Percentiles rank a stretch among this genome's conserved stretches.
These are phyloP conservation scores for Pogonomyrmex californicus DNA, from an alignment of 1,140 invertebrate species.

Conservation along the genomic window DNA sequence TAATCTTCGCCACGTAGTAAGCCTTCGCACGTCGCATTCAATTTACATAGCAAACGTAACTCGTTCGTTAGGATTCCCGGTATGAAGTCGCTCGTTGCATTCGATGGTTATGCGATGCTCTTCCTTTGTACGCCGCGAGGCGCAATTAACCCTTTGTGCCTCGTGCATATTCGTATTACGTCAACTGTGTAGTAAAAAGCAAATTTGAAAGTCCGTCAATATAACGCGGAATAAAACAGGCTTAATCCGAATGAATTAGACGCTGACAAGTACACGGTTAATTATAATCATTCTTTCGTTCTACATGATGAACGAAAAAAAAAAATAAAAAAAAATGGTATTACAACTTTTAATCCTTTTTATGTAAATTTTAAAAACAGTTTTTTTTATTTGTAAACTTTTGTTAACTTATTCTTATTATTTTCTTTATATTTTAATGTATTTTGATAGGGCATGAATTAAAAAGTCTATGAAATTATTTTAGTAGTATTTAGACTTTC, in stretches of 20 bases:
- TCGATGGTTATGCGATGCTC: slow-evolving; percentile 48
- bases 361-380: not conserved
- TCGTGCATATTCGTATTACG: slow-evolving; percentile 44
- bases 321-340: not conserved
- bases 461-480: not conserved
- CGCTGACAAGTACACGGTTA: not conserved
- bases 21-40: slow-evolving; percentile 32
- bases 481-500: not conserved
- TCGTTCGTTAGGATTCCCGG: slow-evolving; percentile 43
- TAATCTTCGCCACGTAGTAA: slow-evolving; percentile 25
- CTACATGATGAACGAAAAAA: not conserved
- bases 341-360: not conserved
- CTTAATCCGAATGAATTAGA: slow-evolving; percentile 4
- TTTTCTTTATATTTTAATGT: not conserved
- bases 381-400: not conserved
- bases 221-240: not conserved
- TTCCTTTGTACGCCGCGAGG: slow-evolving; percentile 21
- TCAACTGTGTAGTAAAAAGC: slow-evolving; percentile 19
- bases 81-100: slow-evolving; percentile 47
- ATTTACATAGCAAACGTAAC: slow-evolving; percentile 58
- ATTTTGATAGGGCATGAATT: not conserved
- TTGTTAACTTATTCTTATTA: not conserved
- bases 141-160: slow-evolving; percentile 56
- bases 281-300: not conserved
- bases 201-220: slow-evolving; percentile 45